Percentiles rank a stretch among this genome's conserved stretches.
Conservation (phyloP, 2,888 invertebrate genomes). For the Hydraecia micacea region DNA sequence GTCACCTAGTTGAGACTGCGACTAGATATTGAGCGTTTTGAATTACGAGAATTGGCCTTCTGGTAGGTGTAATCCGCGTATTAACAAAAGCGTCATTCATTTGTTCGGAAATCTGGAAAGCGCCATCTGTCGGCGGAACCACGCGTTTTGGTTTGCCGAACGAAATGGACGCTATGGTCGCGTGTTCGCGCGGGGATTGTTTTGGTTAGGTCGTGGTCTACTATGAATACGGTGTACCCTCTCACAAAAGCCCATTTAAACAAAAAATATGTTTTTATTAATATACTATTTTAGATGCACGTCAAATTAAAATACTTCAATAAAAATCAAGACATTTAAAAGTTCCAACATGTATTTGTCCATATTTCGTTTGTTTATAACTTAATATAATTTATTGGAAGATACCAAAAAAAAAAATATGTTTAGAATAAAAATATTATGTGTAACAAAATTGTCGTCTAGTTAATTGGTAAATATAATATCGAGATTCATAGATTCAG, state of each 20-base stretch:
- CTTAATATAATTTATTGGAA: slow-evolving; percentile 14
- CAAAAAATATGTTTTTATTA: too few species aligned
- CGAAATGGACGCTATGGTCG: background rate
- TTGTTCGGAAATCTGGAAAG: background rate
- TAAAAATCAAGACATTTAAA: too few species aligned
- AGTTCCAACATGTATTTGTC: background rate
- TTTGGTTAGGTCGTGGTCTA: background rate
- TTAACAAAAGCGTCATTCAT: background rate
- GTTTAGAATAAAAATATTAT: slow-evolving; percentile 31
- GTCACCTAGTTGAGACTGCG: too few species aligned
- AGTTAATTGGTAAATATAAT: slow-evolving; percentile 10
- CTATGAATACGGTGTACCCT: too few species aligned
- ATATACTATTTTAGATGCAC: too few species aligned
- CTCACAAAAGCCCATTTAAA: background rate
- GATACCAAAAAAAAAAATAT: slow-evolving; percentile 19
- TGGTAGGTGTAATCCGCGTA: background rate
- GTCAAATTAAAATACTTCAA: too few species aligned
- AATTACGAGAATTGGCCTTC: too few species aligned
- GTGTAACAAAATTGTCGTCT: slow-evolving; percentile 7
- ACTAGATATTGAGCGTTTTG: too few species aligned
- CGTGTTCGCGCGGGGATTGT: background rate
- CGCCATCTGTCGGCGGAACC: background rate
- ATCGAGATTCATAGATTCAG: background rate
- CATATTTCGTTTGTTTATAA: background rate
- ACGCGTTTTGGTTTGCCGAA: background rate